Percentiles rank a stretch among this genome's conserved stretches.
Evolutionary conservation across 2,797 vertebrate genomes (phyloP).

Genomic region (Labeo calbasu): DNA sequence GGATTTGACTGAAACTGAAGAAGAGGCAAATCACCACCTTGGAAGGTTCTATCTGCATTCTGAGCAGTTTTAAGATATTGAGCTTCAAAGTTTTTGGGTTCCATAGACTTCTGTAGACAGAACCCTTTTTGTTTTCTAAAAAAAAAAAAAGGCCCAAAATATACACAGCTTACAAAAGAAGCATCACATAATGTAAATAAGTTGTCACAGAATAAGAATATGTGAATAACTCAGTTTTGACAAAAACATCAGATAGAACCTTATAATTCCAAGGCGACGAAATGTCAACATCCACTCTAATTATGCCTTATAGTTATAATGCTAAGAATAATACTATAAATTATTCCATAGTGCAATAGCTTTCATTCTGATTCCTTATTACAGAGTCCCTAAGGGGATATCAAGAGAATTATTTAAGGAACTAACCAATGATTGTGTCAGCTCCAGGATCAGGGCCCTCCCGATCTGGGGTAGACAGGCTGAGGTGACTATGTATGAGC

Average conservation of each 20-base stretch:
- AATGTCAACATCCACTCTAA: background rate
- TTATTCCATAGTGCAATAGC: background rate
- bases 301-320: background rate
- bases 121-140: too few relatives aligned
- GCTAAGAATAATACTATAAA: background rate
- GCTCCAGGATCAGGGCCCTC: constrained; percentile 71
- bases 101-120: too few relatives aligned
- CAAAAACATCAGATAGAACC: too few relatives aligned
- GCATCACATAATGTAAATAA: too few relatives aligned
- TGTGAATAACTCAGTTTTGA: too few relatives aligned
- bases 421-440: constrained; percentile 84
- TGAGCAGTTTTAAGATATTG: too few relatives aligned
- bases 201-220: too few relatives aligned
- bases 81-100: too few relatives aligned
- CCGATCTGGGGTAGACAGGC: constrained; percentile 74
- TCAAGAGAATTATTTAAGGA: constrained; percentile 2
- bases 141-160: too few relatives aligned
- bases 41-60: too few relatives aligned
- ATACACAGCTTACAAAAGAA: too few relatives aligned
- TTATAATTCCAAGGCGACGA: too few relatives aligned
- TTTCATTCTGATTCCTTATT: background rate
- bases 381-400: background rate
- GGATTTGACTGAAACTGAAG: background rate
- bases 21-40: background rate
- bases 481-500: constrained; percentile 83